These are phyloP conservation scores for Callocephalon fimbriatum DNA, from an alignment of 2,113 vertebrate species.

Conservation along the genomic window DNA sequence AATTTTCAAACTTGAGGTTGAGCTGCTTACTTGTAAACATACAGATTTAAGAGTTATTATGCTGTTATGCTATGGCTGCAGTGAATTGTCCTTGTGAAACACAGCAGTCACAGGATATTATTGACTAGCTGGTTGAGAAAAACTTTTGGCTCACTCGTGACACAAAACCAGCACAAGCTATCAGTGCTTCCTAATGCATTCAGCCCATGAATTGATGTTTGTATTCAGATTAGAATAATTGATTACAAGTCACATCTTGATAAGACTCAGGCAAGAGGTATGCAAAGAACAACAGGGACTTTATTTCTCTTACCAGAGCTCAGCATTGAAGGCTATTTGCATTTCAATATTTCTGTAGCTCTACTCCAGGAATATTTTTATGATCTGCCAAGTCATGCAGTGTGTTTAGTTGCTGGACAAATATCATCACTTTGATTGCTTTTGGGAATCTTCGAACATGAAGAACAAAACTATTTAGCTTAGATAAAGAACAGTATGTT, in stretches of 20 bases:
- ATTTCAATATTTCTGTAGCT: neutral
- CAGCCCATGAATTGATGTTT: neutral
- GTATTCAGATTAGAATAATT: neutral
- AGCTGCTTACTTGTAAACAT: neutral
- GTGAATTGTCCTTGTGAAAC: neutral
- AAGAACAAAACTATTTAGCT: neutral
- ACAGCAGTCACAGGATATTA: neutral
- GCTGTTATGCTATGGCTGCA: neutral
- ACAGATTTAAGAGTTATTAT: neutral
- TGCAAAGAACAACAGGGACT: neutral
- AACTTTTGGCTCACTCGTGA: neutral
- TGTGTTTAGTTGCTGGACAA: neutral
- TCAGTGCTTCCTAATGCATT: neutral
- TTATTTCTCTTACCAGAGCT: neutral
- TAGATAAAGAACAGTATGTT: neutral
- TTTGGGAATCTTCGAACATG: neutral
- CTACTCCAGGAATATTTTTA: neutral
- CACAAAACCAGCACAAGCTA: neutral
- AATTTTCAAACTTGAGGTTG: neutral
- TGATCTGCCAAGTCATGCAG: neutral
- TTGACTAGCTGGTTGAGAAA: neutral
- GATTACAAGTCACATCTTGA: neutral
- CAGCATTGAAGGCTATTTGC: neutral
- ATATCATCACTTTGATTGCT: neutral
- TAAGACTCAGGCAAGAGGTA: neutral